phyloP scores from a whole-genome alignment of 2,797 vertebrate species.

The Lepilemur ruficaudatus region DNA sequence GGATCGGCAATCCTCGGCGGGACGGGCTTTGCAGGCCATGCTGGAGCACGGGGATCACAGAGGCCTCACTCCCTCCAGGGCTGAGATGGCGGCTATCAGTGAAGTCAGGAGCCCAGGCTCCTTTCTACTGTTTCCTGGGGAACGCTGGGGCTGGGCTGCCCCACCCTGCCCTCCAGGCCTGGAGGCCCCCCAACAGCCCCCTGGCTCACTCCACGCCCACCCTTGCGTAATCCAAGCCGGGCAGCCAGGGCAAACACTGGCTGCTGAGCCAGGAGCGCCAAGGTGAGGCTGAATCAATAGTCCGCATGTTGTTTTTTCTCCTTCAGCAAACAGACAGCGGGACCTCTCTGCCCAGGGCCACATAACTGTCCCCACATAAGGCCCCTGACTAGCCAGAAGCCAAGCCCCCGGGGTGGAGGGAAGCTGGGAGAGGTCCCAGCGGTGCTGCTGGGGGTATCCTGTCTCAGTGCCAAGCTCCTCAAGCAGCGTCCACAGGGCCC shows the following conservation, averaged over 20 bases:
- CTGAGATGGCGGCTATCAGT: neutral
- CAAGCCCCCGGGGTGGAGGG: neutral
- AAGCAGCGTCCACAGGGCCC: neutral
- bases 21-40: neutral
- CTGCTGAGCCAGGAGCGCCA: constrained; percentile 74
- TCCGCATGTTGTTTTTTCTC: constrained; percentile 36
- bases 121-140: constrained; percentile 9
- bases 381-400: constrained; percentile 43
- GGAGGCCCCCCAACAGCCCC: neutral
- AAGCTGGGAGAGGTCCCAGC: neutral
- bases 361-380: constrained; percentile 61
- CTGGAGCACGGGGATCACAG: too few relatives aligned
- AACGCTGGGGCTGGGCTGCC: neutral
- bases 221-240: neutral
- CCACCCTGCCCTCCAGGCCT: neutral
- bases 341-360: constrained; percentile 68
- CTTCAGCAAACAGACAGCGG: constrained; percentile 70
- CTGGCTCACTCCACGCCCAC: constrained; percentile 18
- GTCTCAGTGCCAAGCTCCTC: neutral
- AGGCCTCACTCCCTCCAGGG: neutral
- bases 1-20: neutral
- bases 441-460: neutral
- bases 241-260: constrained; percentile 67
- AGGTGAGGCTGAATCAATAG: constrained; percentile 70
- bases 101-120: neutral